phyloP scores from a whole-genome alignment of 2,888 invertebrate species.

The Eueremaeus valkanovi region DNA sequence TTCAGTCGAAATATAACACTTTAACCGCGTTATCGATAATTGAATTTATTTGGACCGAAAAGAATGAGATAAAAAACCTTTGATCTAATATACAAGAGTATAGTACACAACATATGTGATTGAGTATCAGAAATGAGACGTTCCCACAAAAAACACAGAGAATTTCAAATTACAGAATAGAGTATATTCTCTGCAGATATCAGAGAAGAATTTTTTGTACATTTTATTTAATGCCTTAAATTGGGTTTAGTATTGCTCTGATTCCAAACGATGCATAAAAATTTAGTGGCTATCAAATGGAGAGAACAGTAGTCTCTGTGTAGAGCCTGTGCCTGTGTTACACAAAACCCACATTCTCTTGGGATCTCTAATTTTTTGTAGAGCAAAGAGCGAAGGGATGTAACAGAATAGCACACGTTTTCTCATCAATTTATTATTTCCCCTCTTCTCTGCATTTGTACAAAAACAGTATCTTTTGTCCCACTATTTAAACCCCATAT shows the following conservation, averaged over 20 bases:
- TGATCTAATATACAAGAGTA: no score
- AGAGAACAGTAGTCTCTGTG: conserved; percentile 4
- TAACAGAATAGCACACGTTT: conserved; percentile 14
- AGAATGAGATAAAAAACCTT: neutral
- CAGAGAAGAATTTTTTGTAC: neutral
- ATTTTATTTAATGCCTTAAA: conserved; percentile 10
- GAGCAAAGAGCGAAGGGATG: conserved; percentile 17
- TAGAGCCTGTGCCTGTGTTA: neutral
- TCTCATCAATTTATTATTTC: conserved; percentile 34
- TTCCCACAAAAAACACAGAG: conserved; percentile 1
- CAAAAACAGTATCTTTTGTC: conserved; percentile 17
- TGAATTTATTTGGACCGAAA: neutral
- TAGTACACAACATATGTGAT: neutral
- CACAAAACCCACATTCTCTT: conserved; percentile 32
- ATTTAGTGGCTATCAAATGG: conserved; percentile 9
- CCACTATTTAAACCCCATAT: conserved; percentile 6
- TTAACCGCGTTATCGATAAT: neutral
- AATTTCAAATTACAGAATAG: neutral
- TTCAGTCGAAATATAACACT: neutral
- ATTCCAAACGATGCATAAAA: conserved; percentile 23
- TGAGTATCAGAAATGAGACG: neutral
- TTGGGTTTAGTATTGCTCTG: conserved; percentile 12
- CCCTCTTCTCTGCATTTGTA: neutral
- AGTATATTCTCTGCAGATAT: neutral
- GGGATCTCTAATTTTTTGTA: conserved; percentile 9